Evolutionary conservation across 2,888 invertebrate species (phyloP).

Genomic region (Standfussiana lucernea): DNA sequence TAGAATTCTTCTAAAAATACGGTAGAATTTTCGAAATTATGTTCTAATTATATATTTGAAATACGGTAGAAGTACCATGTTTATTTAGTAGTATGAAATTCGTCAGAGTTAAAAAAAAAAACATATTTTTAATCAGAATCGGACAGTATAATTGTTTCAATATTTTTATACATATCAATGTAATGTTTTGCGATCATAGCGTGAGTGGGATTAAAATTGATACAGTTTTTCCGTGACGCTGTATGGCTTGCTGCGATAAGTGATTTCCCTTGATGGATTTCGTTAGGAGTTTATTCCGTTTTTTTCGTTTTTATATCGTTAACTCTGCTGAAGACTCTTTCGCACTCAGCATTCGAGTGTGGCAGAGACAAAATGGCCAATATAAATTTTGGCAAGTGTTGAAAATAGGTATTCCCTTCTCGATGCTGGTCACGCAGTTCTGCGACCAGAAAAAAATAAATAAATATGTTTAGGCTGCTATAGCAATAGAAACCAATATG

Average conservation of each 20-base stretch:
- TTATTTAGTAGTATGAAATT: slow-evolving; percentile 26
- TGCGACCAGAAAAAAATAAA: not conserved
- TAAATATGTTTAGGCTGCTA: slow-evolving; percentile 5
- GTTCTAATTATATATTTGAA: slow-evolving; percentile 30
- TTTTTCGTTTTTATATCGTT: slow-evolving; percentile 32
- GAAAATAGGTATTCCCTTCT: slow-evolving; percentile 5
- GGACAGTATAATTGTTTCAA: slow-evolving; percentile 36
- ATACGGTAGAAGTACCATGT: slow-evolving; percentile 35
- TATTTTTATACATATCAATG: slow-evolving; percentile 31
- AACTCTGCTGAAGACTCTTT: slow-evolving; percentile 24
- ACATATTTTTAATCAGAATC: slow-evolving; percentile 7
- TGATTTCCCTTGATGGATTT: slow-evolving; percentile 18
- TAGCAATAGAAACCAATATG: not conserved
- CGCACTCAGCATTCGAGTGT: slow-evolving; percentile 39
- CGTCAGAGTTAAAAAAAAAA: slow-evolving; percentile 22
- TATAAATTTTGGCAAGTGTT: slow-evolving; percentile 36
- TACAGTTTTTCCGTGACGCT: slow-evolving; percentile 15
- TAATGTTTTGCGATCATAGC: slow-evolving; percentile 2
- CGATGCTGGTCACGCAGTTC: slow-evolving; percentile 6
- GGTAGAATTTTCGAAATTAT: slow-evolving; percentile 32
- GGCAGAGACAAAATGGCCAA: slow-evolving; percentile 31
- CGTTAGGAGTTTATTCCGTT: slow-evolving; percentile 26
- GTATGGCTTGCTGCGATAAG: slow-evolving; percentile 17
- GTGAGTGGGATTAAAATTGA: slow-evolving; percentile 18
- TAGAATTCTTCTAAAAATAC: slow-evolving; percentile 40